Evolutionary conservation across 2,113 vertebrate species (phyloP).

Genomic region (Dendropsophus ebraccatus): DNA sequence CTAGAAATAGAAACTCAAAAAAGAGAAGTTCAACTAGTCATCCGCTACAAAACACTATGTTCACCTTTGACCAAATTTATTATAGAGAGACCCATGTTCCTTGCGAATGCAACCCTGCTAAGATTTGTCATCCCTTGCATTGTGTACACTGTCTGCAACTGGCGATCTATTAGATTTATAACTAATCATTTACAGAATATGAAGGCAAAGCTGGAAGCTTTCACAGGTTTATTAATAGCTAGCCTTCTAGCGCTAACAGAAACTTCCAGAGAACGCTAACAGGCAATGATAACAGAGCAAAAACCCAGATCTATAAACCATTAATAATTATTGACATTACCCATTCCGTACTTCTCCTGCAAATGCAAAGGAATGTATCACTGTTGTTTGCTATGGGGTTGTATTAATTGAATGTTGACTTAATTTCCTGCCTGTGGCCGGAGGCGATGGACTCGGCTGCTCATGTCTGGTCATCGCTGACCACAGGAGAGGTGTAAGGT

Average conservation of each 20-base stretch:
- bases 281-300: slow-evolving; percentile 6
- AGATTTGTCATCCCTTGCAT: no score
- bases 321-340: slow-evolving; percentile 15
- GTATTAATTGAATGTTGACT: slow-evolving; percentile 21
- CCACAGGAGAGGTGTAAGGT: not conserved
- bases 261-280: not conserved
- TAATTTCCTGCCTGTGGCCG: not conserved
- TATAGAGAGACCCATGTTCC: no score
- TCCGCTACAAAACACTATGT: no score
- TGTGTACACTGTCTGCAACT: not conserved
- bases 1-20: no score
- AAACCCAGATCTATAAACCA: not conserved
- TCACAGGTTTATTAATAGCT: not conserved
- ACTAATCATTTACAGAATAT: not conserved
- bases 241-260: slow-evolving; percentile 7
- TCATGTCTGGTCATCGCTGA: slow-evolving; percentile 7
- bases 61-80: no score
- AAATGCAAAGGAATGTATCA: not conserved
- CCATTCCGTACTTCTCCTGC: not conserved
- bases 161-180: not conserved
- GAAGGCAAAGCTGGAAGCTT: not conserved
- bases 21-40: no score
- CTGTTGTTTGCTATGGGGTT: not conserved
- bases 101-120: no score
- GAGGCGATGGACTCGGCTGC: not conserved